Evolutionary conservation across 2,888 invertebrate genomes (phyloP).

Genomic region (Phytoseiulus persimilis): DNA sequence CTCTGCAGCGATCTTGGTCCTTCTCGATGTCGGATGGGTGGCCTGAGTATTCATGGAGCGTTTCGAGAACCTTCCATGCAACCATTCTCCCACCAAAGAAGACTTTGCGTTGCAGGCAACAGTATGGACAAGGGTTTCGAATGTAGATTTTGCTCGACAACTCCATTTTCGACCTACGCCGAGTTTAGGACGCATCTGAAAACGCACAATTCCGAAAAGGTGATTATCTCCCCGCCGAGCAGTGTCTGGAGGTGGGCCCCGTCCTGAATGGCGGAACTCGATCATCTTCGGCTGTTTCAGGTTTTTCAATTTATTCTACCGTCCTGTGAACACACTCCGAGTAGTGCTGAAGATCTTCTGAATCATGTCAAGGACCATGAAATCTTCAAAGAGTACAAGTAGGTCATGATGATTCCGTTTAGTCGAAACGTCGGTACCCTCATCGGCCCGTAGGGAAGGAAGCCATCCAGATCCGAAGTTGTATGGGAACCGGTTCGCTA

Average conservation of each 20-base stretch:
- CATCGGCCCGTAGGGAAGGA: no score
- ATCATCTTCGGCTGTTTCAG: neutral
- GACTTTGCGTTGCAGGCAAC: neutral
- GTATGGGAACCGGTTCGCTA: no score
- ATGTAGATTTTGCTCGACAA: neutral
- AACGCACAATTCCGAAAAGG: neutral
- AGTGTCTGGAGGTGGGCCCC: no score
- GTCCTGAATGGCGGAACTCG: neutral
- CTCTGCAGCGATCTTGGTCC: no score
- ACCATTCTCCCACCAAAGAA: no score
- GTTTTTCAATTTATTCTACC: neutral
- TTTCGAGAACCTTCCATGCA: no score
- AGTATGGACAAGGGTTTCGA: neutral
- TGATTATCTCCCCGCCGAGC: neutral
- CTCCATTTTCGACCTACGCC: neutral
- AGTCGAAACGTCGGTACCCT: no score
- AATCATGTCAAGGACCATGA: neutral
- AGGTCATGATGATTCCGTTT: neutral
- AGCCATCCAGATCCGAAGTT: no score
- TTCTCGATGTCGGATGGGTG: no score
- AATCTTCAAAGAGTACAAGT: neutral
- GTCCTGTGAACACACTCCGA: neutral
- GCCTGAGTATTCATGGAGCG: no score
- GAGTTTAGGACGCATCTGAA: neutral
- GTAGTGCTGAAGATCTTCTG: neutral